Evolutionary conservation across 2,888 invertebrate species (phyloP), one percentile per base, ranked within the genome.

Genomic region (Endomychus coccineus): DNA sequence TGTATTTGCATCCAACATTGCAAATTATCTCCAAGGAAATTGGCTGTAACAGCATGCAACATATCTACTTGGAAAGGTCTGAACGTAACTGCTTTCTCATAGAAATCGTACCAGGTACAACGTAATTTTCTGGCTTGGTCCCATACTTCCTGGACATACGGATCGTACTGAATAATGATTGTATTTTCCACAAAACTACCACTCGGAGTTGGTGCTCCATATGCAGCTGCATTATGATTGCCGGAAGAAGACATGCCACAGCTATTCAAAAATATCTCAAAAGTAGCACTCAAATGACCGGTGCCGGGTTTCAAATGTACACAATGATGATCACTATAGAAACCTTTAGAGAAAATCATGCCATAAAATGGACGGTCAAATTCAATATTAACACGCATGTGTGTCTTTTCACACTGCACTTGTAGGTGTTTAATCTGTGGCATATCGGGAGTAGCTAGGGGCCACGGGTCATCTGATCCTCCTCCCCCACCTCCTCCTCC

Each of bases 1-100:
- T 92, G 92, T 54, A 92, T 92, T 67, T 92, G 92, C 92, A 92
- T 92, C 92, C 92, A 92, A 68, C 92, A 92, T 62, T 92, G 91
- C 53, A 92, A 71, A 70, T 92, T 92, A 67, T 92, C 92, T 16
- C 92, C 92, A 52, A 92, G 76, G 77, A 92, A 92, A 72, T 92
- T 92, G 30, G 92, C 92, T 0, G 91, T 90, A 27, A 92, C 91
- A 0, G 91, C 92, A 62, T 92, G 90, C 51, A 92, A 66, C 89
- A 91, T 92, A 63, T 92, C 92, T 21, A 92, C 92, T 72, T 90
- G 89, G 81, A 92, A 92, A 16, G 92, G 92, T 56, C 91, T 74
- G 73, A 92, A 92, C 23, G 91, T 90, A 37, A 92, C 91, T 2
- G 90, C 87, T 66, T 92, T 92, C 64, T 92, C 92, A 65, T 92